These are phyloP conservation scores for Melinopterus prodromus DNA, from an alignment of 2,888 invertebrate species.

Conservation along the genomic window DNA sequence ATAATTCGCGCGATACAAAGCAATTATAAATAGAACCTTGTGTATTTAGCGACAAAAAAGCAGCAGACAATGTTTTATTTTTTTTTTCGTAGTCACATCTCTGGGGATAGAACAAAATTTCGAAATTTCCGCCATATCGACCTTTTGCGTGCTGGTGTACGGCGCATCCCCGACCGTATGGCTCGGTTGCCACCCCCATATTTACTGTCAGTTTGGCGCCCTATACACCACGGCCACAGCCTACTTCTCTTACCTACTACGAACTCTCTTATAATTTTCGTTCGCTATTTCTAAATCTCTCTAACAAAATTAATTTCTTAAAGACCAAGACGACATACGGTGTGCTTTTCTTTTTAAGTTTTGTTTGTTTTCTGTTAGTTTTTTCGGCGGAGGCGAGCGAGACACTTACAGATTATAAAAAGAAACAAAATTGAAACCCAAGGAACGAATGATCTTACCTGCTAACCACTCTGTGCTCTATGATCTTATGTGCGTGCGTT, in stretches of 20 bases:
- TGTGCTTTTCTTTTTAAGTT: neutral
- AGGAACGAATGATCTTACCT: neutral
- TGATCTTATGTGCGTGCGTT: neutral
- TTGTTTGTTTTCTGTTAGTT: neutral
- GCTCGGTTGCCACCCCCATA: slow-evolving; percentile 46
- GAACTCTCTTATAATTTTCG: slow-evolving; percentile 9
- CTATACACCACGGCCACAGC: slow-evolving; percentile 45
- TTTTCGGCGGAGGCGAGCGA: neutral
- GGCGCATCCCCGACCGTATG: slow-evolving; percentile 23
- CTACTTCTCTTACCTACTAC: slow-evolving; percentile 38
- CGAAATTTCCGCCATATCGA: slow-evolving; percentile 47
- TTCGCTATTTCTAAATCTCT: neutral
- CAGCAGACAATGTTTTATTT: neutral
- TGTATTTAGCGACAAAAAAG: slow-evolving; percentile 12
- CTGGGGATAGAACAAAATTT: slow-evolving; percentile 26
- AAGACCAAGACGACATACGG: neutral
- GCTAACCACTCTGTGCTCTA: neutral
- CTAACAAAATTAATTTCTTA: neutral
- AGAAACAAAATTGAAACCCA: neutral
- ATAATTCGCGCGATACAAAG: too few species aligned
- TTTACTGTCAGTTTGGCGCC: slow-evolving; percentile 49
- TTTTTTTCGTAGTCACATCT: neutral
- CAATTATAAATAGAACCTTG: neutral
- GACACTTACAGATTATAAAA: neutral
- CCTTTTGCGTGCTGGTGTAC: slow-evolving; percentile 37